These are phyloP conservation scores for Poeciliopsis retropinna DNA, from an alignment of 2,113 vertebrate genomes.

Conservation along the genomic window DNA sequence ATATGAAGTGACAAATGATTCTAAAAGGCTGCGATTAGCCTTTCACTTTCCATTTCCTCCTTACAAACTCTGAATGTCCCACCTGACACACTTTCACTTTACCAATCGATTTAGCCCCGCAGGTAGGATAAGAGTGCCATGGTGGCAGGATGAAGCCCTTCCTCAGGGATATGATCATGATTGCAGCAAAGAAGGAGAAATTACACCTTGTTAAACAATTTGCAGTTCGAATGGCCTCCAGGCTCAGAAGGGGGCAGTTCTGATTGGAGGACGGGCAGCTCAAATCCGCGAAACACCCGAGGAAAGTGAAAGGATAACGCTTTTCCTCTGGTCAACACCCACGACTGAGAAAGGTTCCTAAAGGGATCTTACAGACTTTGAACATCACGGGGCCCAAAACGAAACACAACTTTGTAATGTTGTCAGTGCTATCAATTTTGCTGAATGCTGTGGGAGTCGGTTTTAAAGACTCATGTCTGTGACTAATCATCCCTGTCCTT, in stretches of 20 bases:
- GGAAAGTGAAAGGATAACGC: constrained; percentile 17
- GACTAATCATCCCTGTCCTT: not conserved
- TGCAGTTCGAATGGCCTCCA: constrained; percentile 31
- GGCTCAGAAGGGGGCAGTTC: constrained; percentile 20
- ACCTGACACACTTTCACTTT: constrained; percentile 55
- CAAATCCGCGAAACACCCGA: constrained; percentile 18
- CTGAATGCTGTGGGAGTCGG: not conserved
- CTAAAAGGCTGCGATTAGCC: constrained; percentile 45
- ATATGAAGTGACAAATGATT: constrained; percentile 30
- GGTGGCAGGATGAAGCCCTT: constrained; percentile 42
- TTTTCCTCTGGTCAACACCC: constrained; percentile 23
- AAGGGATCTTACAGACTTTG: constrained; percentile 18
- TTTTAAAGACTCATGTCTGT: not conserved
- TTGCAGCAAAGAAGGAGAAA: constrained; percentile 54
- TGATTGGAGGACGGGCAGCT: constrained; percentile 31
- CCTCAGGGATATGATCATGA: constrained; percentile 52
- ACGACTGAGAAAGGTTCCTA: constrained; percentile 15
- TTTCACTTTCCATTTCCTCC: constrained; percentile 40
- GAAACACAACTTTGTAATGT: not conserved
- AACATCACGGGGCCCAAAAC: not conserved
- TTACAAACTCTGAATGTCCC: constrained; percentile 6
- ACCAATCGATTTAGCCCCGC: constrained; percentile 73
- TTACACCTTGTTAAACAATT: constrained; percentile 63
- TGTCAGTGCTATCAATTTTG: not conserved
- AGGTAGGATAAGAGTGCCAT: constrained; percentile 53